These are phyloP conservation scores for Probosciger aterrimus DNA, from an alignment of 2,113 vertebrate species.

Conservation along the genomic window DNA sequence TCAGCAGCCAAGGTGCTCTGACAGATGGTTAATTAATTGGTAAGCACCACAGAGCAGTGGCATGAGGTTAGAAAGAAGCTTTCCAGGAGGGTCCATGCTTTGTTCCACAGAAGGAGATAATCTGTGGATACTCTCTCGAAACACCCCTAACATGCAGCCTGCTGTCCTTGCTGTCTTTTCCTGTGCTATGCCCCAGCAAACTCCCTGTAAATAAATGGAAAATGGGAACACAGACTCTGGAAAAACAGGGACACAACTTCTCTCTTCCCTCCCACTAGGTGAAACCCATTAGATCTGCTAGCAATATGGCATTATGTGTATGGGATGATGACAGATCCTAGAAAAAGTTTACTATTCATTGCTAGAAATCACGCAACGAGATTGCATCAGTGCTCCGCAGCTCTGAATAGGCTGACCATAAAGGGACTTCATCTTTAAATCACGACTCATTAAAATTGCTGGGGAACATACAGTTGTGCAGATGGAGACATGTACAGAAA, in stretches of 20 bases:
- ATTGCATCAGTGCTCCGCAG: background rate
- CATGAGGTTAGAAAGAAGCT: background rate
- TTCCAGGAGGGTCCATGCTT: background rate
- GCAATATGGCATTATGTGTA: rapidly evolving
- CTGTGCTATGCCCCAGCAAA: background rate
- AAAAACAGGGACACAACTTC: background rate
- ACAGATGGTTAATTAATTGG: background rate
- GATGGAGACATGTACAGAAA: background rate
- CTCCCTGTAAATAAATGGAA: background rate
- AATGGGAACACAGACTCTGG: background rate
- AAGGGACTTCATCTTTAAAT: background rate
- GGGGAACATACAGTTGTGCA: background rate
- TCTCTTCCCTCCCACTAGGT: background rate
- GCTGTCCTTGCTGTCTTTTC: background rate
- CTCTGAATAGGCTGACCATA: background rate
- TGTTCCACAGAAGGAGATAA: background rate
- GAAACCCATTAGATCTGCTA: background rate
- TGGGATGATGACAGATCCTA: background rate
- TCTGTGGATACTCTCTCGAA: background rate
- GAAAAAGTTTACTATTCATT: background rate
- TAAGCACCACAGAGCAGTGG: background rate
- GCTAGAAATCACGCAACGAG: background rate
- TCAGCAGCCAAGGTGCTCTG: background rate
- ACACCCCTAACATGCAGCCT: background rate
- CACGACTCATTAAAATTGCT: background rate